These are phyloP conservation scores for Pyrgilauda ruficollis DNA, from an alignment of 2,113 vertebrate genomes.

Conservation along the genomic window DNA sequence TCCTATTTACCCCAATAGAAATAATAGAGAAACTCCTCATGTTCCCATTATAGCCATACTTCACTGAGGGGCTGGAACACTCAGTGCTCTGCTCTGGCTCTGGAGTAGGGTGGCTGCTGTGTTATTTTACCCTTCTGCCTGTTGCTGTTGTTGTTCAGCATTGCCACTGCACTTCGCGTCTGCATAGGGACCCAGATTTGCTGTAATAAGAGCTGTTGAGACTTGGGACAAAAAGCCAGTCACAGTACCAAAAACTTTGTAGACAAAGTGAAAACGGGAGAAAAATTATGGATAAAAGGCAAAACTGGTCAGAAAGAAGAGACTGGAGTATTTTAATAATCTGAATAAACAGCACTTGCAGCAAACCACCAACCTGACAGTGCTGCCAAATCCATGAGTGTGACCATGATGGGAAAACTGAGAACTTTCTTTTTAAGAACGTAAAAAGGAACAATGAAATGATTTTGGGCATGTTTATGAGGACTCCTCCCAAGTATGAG, in stretches of 20 bases:
- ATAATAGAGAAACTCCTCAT: not conserved
- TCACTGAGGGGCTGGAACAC: not conserved
- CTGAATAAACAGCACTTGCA: not conserved
- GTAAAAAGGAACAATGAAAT: not conserved
- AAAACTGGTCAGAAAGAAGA: not conserved
- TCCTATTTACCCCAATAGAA: not conserved
- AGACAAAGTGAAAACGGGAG: not conserved
- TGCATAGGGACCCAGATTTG: not conserved
- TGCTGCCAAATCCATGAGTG: not conserved
- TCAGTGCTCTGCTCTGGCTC: not conserved
- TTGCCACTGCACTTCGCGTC: not conserved
- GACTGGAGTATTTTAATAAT: not conserved
- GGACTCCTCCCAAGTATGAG: not conserved
- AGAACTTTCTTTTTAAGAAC: not conserved
- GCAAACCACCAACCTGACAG: not conserved
- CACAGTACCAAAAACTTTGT: not conserved
- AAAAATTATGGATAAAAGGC: not conserved
- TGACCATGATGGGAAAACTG: not conserved
- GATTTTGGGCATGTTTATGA: not conserved
- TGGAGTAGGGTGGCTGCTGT: not conserved
- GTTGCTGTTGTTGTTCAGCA: not conserved
- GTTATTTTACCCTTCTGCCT: not conserved
- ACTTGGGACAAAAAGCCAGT: not conserved
- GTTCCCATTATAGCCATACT: not conserved
- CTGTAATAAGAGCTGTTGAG: not conserved